Base-by-base conservation (phyloP, 2,888 invertebrate genomes). In the Gasteruption jaculator region DNA sequence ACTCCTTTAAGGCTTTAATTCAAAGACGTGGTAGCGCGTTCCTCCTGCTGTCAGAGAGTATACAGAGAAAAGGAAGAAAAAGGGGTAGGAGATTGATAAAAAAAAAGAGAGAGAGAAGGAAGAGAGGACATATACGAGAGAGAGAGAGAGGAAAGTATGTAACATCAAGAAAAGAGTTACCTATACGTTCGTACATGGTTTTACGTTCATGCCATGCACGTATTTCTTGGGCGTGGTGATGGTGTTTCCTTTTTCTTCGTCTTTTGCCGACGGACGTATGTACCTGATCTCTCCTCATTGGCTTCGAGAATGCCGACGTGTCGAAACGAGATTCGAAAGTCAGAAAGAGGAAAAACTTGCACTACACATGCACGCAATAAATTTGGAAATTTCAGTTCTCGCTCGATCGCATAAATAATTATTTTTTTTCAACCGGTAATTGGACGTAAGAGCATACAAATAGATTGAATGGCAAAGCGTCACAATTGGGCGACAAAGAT, bases 141-240 rank as follows among this genome's bases (percentile, higher is more conserved):
- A 24, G 25, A 38, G 26, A 21, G 18, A 19, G 22, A 31, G 20
- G 36, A 35, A 43, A 31, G 31, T 35, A 38, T 38, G 45, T 37
- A 41, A 45, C 39, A 45, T 33, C 22, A 41, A 22, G 32, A 33
- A 6, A n/a, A 24, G 15, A 50, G 45, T 44, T 46, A 51, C 49
- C 49, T 43, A 44, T 48, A 48, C 54, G 46, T 25, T 26, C n/a
- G 48, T 43, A 37, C 8, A 11, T 16, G n/a, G n/a, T n/a, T n/a
- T 55, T 48, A 49, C 56, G 57, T 56, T 54, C 56, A 51, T 56
- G 57, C 60, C 59, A 58, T 54, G 58, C 60, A 60, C 52, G n/a
- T n/a, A n/a, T n/a, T n/a, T n/a, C 57, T 58, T 60, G 62, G 62
- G 63, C 63, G 63, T 63, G 63, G 62, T 61, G 54, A 42, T 36